Percentiles rank a stretch among this genome's conserved stretches.
Conservation (phyloP, 2,888 invertebrate species). For the Rhabditoides inermis region DNA sequence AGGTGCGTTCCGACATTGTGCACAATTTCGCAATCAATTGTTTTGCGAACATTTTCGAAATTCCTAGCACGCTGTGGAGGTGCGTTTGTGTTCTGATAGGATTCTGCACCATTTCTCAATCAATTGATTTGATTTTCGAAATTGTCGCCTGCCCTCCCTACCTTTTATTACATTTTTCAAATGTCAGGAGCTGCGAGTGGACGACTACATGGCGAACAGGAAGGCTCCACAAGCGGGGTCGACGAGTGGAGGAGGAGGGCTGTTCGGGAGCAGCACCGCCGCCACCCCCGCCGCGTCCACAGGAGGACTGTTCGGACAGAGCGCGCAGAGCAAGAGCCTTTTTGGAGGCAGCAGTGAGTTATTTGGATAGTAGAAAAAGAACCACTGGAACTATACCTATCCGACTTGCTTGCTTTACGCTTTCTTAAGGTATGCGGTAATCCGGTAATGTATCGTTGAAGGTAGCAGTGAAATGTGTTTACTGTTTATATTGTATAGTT, state of each 20-base stretch:
- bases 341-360: constrained; percentile 8
- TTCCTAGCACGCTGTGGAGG: not conserved
- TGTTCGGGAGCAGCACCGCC: constrained; percentile 19
- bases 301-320: constrained; percentile 49
- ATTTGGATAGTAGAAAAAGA: no score
- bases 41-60: not conserved
- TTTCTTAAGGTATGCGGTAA: no score
- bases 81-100: not conserved
- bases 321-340: constrained; percentile 5
- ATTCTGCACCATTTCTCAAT: no score
- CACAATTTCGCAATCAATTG: not conserved
- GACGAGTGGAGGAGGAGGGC: constrained; percentile 18
- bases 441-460: no score
- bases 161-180: not conserved
- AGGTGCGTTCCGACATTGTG: constrained; percentile 56
- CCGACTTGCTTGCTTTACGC: no score
- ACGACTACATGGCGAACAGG: constrained; percentile 81
- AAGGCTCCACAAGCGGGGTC: constrained; percentile 62
- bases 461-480: no score
- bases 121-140: no score
- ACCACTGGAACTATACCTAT: no score
- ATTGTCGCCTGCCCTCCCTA: no score
- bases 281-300: constrained; percentile 10
- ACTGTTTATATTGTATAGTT: no score
- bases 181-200: constrained; percentile 71